phyloP scores from a whole-genome alignment of 2,113 vertebrate genomes.

The Cheirogaleus medius region DNA sequence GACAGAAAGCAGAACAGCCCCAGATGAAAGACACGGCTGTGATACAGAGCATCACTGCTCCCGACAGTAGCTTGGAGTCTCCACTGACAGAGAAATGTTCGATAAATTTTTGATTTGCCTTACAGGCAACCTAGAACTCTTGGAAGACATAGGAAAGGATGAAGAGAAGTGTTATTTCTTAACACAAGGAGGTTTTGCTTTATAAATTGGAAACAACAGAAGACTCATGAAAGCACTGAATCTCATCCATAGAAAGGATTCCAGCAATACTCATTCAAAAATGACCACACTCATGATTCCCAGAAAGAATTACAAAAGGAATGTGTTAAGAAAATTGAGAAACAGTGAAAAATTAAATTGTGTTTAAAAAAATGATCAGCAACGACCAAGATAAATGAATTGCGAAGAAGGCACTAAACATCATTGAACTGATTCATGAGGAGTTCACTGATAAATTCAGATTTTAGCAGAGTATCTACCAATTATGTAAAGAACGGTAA shows the following conservation, averaged over 20 bases:
- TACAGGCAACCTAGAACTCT: background rate
- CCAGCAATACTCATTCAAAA: background rate
- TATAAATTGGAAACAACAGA: background rate
- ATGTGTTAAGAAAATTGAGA: background rate
- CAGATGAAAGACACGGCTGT: accelerated
- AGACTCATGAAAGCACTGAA: background rate
- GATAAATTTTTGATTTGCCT: constrained; percentile 22
- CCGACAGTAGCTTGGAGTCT: background rate
- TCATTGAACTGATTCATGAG: background rate
- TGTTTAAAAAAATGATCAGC: background rate
- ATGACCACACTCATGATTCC: background rate
- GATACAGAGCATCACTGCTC: background rate
- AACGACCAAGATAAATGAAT: background rate
- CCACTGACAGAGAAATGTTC: background rate
- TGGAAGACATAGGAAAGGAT: background rate
- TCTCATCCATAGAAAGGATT: background rate
- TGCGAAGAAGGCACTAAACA: background rate
- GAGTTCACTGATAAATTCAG: background rate
- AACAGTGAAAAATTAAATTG: background rate
- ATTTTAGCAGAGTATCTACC: background rate
- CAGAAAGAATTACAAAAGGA: background rate
- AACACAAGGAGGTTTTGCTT: background rate
- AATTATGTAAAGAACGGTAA: background rate
- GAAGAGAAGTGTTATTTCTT: background rate
- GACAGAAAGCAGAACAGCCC: too few species aligned